Evolutionary conservation across 2,888 invertebrate genomes (phyloP).

Genomic region (Tribolium freemani): DNA sequence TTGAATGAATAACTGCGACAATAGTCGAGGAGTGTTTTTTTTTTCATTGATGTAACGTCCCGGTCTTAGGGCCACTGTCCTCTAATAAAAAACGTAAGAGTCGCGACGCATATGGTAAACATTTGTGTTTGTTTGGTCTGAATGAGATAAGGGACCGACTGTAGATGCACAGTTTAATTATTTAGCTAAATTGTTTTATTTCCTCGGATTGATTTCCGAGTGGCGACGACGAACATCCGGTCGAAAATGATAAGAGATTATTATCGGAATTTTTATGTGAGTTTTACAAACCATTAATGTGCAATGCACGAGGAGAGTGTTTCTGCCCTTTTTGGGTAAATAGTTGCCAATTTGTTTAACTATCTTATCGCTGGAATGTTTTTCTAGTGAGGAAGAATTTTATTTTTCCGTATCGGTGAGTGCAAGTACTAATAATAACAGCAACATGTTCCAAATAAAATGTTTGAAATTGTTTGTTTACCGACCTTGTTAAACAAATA

Average conservation of each 20-base stretch:
- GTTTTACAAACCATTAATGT: too few relatives aligned
- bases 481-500: too few relatives aligned
- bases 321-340: too few relatives aligned
- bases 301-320: too few relatives aligned
- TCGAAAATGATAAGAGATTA: conserved; percentile 6
- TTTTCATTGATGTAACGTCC: not conserved
- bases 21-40: conserved; percentile 9
- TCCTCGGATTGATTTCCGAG: conserved; percentile 15
- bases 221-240: conserved; percentile 21
- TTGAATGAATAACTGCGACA: conserved; percentile 28
- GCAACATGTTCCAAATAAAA: too few relatives aligned
- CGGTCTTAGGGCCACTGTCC: conserved; percentile 23
- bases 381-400: too few relatives aligned
- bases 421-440: too few relatives aligned
- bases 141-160: conserved; percentile 33
- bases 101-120: conserved; percentile 43
- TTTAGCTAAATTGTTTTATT: conserved; percentile 22
- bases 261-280: conserved; percentile 11
- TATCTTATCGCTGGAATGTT: too few relatives aligned
- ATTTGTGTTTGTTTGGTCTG: conserved; percentile 44
- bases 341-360: too few relatives aligned
- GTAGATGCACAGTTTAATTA: conserved; percentile 22
- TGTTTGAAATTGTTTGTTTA: too few relatives aligned
- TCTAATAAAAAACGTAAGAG: conserved; percentile 32
- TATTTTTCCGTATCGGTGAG: too few relatives aligned